phyloP scores from a whole-genome alignment of 2,888 invertebrate species.

The Drosophila meridionalis region DNA sequence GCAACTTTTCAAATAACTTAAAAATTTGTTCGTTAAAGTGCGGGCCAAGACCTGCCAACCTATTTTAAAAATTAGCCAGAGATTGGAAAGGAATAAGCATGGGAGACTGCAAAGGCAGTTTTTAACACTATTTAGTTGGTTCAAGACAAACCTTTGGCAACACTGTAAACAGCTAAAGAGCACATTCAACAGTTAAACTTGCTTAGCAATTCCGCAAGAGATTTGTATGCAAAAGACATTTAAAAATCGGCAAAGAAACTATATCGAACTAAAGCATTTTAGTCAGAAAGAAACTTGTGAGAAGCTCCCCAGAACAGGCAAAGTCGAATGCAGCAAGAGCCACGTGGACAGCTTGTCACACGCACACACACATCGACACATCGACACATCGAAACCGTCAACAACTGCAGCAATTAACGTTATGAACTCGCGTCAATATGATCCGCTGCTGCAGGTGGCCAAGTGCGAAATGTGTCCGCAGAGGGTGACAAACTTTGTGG shows the following conservation, averaged over 20 bases:
- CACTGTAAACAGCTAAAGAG: neutral
- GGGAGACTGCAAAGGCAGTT: neutral
- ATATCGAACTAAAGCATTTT: neutral
- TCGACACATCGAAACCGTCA: neutral
- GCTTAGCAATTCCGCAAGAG: neutral
- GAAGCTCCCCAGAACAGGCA: neutral
- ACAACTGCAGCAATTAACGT: neutral
- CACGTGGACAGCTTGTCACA: neutral
- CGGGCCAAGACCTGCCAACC: slow-evolving; percentile 3
- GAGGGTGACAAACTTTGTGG: slow-evolving; percentile 31
- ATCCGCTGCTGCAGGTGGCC: slow-evolving; percentile 32
- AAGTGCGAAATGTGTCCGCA: slow-evolving; percentile 56
- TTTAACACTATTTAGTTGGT: neutral
- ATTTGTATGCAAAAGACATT: neutral
- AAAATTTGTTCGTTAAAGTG: neutral
- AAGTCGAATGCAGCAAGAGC: slow-evolving; percentile 8
- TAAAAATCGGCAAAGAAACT: neutral
- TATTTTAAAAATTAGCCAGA: neutral
- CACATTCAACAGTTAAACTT: neutral
- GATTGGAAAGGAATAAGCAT: neutral
- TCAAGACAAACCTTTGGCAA: neutral
- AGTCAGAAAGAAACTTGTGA: neutral
- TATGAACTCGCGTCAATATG: slow-evolving; percentile 32
- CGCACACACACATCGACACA: neutral
- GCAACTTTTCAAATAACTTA: neutral